Base-by-base conservation (phyloP, 2,113 vertebrate genomes). In the Agapornis roseicollis region DNA sequence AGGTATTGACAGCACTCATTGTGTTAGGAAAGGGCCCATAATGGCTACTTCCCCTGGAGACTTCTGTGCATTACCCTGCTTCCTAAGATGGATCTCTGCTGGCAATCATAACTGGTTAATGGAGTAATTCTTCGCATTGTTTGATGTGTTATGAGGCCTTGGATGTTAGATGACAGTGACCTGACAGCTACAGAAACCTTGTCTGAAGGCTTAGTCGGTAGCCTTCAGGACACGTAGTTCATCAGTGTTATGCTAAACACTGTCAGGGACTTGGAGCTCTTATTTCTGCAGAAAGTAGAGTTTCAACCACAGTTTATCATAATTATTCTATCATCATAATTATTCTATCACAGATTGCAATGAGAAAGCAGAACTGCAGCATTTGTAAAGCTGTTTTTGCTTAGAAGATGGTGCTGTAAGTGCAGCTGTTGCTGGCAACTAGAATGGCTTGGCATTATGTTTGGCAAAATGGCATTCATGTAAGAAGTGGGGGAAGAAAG, bases 361-460 rank as follows among this genome's bases (percentile, higher is more conserved):
- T 6, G 33, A 82, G 33, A 77, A 85, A 82, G 25, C 64, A 83
- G 39, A 31, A 29, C 6, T 37, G 29, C 5, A 3, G 39, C 37
- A 17, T 88, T 89, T 80, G 25, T 77, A 60, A 85, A 76, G 35
- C 50, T 82, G 10, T 33, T 91, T 85, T 70, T 0, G 2, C 7
- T n/a, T 77, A 35, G 46, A 69, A 39, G 27, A 31, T 55, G 37
- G 25, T 65, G 64, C 53, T 90, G 64, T 50, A 72, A 77, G 68
- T 42, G 64, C 78, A 91, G 85, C 58, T 80, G 85, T 22, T 85
- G 64, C 91, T 88, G 74, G 60, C 87, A 78, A 12, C 39, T 35
- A 39, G 27, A 31, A 42, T 6, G 44, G 49, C 52, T 90, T 94
- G 91, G 73, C 33, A 55, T 63, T 37, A 55, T 1, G 1, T 63